Percentiles rank a stretch among this genome's conserved stretches.
Evolutionary conservation across 2,888 invertebrate species (phyloP).

Genomic region (Diogma glabrata): DNA sequence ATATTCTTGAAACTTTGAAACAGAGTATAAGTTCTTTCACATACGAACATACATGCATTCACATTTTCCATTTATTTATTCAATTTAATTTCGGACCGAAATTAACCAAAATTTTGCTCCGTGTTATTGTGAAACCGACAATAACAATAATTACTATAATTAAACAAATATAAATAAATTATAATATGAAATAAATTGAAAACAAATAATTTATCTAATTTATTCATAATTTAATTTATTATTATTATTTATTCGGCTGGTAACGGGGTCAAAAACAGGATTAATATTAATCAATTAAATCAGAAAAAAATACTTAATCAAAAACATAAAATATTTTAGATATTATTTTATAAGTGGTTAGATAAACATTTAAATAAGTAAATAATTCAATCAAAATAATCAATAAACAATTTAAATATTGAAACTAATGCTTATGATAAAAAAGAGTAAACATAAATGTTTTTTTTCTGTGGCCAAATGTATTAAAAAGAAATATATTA

Average conservation of each 20-base stretch:
- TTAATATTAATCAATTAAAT: slow-evolving; percentile 10
- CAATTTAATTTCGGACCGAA: background rate
- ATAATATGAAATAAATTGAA: background rate
- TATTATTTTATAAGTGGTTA: background rate
- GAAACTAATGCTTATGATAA: slow-evolving; percentile 8
- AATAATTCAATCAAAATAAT: too few species aligned
- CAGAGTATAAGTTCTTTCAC: too few species aligned
- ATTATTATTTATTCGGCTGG: slow-evolving; percentile 12
- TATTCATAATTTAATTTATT: background rate
- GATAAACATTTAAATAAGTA: background rate
- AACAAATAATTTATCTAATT: background rate
- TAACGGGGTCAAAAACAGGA: slow-evolving; percentile 13
- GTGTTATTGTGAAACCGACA: slow-evolving; percentile 18
- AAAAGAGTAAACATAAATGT: background rate
- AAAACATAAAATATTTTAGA: slow-evolving; percentile 1
- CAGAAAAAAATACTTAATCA: slow-evolving; percentile 5
- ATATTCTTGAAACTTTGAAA: too few species aligned
- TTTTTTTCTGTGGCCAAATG: slow-evolving; percentile 9
- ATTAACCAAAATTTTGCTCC: slow-evolving; percentile 9
- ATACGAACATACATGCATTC: too few species aligned
- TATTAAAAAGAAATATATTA: too few species aligned
- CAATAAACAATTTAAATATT: background rate
- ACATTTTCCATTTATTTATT: background rate
- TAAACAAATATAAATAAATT: slow-evolving; percentile 3
- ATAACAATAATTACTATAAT: slow-evolving; percentile 9